phyloP scores from a whole-genome alignment of 2,113 vertebrate species.

The Suncus etruscus region DNA sequence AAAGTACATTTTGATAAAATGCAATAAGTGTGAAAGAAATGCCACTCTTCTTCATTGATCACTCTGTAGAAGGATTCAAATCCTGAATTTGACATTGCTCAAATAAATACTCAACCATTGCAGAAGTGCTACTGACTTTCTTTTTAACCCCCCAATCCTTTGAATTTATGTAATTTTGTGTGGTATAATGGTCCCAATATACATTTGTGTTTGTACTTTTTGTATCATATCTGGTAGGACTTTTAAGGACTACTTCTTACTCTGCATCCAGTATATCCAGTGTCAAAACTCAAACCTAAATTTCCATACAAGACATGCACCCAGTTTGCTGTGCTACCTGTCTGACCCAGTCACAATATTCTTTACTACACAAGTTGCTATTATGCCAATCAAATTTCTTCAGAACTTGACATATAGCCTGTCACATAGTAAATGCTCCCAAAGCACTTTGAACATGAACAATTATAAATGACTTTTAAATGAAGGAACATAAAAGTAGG shows the following conservation, averaged over 20 bases:
- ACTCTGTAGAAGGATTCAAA: background rate
- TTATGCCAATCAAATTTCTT: background rate
- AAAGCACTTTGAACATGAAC: slow-evolving; percentile 28
- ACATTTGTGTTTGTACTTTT: background rate
- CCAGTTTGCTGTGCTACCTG: no score
- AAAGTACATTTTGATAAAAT: background rate
- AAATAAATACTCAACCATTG: background rate
- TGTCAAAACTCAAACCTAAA: no score
- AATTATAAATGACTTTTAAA: background rate
- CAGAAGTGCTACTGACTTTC: slow-evolving; percentile 2
- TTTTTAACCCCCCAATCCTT: background rate
- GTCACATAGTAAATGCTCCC: background rate
- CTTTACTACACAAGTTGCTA: background rate
- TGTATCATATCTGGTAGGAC: no score
- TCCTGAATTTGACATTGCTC: background rate
- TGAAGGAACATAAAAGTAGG: background rate
- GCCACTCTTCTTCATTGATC: background rate
- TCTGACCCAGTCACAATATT: background rate
- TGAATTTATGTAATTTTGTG: background rate
- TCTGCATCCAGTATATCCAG: no score
- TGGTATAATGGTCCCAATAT: background rate
- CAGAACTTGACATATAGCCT: background rate
- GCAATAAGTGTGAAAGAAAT: background rate
- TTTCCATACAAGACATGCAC: no score
- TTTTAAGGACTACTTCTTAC: no score